phyloP scores from a whole-genome alignment of 2,797 vertebrate genomes.

The Ciconia nigra region DNA sequence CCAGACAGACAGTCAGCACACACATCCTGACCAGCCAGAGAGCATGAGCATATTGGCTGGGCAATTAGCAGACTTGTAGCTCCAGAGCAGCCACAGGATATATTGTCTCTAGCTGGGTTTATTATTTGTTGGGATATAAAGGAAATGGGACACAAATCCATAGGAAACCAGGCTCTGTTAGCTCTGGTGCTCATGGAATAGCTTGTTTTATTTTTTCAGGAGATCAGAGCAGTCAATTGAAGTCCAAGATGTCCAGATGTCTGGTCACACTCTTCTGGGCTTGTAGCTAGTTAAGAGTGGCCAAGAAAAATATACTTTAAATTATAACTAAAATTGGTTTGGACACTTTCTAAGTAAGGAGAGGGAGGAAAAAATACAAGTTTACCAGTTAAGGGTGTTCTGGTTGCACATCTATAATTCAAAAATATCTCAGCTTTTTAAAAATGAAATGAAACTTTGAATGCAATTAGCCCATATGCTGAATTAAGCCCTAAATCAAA shows the following conservation, averaged over 20 bases:
- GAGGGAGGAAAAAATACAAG: background rate
- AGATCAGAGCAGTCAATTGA: conserved; percentile 58
- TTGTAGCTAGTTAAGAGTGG: conserved; percentile 42
- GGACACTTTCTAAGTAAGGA: background rate
- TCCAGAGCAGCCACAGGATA: conserved; percentile 43
- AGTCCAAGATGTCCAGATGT: conserved; percentile 69
- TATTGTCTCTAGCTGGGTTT: conserved; percentile 59
- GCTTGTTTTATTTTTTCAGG: conserved; percentile 52
- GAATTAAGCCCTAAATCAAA: conserved; percentile 62
- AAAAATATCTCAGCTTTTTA: conserved; percentile 16
- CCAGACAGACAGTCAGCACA: conserved; percentile 37
- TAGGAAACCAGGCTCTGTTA: conserved; percentile 53
- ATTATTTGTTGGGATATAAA: conserved; percentile 58
- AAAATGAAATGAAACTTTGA: conserved; percentile 39
- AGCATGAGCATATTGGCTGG: background rate
- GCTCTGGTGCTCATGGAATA: conserved; percentile 45
- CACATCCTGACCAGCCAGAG: background rate
- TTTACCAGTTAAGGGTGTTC: background rate
- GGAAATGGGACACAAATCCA: conserved; percentile 63
- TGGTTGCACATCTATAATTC: conserved; percentile 4
- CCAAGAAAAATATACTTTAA: conserved; percentile 63
- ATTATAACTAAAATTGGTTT: conserved; percentile 24
- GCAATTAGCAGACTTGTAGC: conserved; percentile 14
- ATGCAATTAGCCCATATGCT: conserved; percentile 24
- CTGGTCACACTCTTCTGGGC: conserved; percentile 55